Evolutionary conservation across 2,113 vertebrate species (phyloP).

Genomic region (Tichodroma muraria): DNA sequence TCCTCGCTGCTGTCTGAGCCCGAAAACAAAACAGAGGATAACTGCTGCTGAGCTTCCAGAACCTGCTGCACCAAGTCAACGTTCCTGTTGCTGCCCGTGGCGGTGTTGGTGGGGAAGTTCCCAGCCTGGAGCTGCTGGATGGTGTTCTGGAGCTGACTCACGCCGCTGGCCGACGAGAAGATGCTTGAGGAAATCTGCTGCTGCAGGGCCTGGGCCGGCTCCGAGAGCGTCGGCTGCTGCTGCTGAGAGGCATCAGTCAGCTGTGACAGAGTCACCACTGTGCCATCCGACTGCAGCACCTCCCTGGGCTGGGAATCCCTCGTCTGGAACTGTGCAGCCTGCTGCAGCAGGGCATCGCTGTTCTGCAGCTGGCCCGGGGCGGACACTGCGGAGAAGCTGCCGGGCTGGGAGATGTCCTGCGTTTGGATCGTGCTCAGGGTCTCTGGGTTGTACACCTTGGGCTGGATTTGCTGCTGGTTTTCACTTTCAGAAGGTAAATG

Average conservation of each 20-base stretch:
- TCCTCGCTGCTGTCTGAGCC: constrained; percentile 70
- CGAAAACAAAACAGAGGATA: constrained; percentile 79
- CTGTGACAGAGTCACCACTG: constrained; percentile 70
- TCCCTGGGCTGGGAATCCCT: constrained; percentile 81
- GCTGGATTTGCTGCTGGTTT: constrained; percentile 75
- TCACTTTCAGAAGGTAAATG: constrained; percentile 82
- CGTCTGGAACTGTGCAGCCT: constrained; percentile 77
- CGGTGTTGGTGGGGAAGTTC: constrained; percentile 70
- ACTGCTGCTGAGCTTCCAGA: constrained; percentile 78
- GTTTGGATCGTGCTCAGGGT: constrained; percentile 84
- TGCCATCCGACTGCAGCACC: constrained; percentile 72
- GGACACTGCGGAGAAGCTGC: constrained; percentile 77
- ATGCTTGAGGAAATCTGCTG: constrained; percentile 82
- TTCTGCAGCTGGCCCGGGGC: constrained; percentile 65
- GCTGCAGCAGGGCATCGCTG: constrained; percentile 83
- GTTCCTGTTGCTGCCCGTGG: constrained; percentile 64
- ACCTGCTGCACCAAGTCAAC: constrained; percentile 79
- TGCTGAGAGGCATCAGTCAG: constrained; percentile 62
- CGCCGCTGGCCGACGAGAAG: constrained; percentile 78
- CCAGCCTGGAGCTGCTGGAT: constrained; percentile 92
- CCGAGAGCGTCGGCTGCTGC: constrained; percentile 68
- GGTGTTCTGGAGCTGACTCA: constrained; percentile 89
- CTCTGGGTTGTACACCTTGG: constrained; percentile 80
- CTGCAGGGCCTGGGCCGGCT: constrained; percentile 82
- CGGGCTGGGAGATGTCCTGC: constrained; percentile 81